phyloP scores from a whole-genome alignment of 2,888 invertebrate species.

The Terebella lapidaria region DNA sequence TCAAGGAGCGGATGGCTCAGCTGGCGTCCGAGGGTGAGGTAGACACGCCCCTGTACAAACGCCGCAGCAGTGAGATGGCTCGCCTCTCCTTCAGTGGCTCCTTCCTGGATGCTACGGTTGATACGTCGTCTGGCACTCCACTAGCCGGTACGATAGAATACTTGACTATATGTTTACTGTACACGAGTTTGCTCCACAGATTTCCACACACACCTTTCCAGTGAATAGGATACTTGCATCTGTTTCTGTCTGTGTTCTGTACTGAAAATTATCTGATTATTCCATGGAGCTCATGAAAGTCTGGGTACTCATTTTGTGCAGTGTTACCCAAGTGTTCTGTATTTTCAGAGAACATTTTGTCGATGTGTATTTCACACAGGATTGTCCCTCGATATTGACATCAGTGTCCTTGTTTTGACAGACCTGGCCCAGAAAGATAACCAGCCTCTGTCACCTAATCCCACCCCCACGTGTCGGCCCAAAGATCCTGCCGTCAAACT shows the following conservation, averaged over 20 bases:
- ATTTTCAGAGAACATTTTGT: too few relatives aligned
- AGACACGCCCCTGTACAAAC: constrained; percentile 60
- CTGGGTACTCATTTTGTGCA: too few relatives aligned
- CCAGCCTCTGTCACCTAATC: not conserved
- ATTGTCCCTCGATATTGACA: not conserved
- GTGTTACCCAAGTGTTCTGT: too few relatives aligned
- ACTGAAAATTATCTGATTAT: too few relatives aligned
- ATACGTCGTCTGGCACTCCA: constrained; percentile 25
- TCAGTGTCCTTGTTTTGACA: not conserved
- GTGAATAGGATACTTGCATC: too few relatives aligned
- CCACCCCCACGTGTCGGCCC: not conserved
- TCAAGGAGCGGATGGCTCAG: constrained; percentile 63
- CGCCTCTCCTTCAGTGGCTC: constrained; percentile 80
- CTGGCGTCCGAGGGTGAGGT: constrained; percentile 55
- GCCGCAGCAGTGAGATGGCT: constrained; percentile 81
- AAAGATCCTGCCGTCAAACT: constrained; percentile 8
- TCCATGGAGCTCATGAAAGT: too few relatives aligned
- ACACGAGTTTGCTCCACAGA: too few relatives aligned
- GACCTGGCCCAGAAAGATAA: not conserved
- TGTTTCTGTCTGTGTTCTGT: too few relatives aligned
- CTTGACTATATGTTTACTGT: too few relatives aligned
- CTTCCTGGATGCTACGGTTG: constrained; percentile 78
- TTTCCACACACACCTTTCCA: too few relatives aligned
- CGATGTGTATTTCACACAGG: too few relatives aligned
- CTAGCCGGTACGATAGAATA: constrained; percentile 8